These are phyloP conservation scores for Anoura caudifer DNA, from an alignment of 2,113 vertebrate genomes.

Conservation along the genomic window DNA sequence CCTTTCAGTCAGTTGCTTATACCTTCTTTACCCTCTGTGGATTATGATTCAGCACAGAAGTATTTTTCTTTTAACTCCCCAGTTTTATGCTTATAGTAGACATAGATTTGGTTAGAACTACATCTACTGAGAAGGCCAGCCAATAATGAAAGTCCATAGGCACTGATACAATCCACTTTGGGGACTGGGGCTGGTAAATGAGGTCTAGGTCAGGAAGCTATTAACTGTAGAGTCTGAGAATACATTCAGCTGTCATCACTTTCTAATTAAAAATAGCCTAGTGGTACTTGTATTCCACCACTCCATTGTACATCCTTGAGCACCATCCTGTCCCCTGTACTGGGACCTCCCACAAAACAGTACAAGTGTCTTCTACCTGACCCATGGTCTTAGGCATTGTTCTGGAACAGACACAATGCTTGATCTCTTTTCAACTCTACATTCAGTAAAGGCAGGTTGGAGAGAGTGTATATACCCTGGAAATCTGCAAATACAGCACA, in stretches of 20 bases:
- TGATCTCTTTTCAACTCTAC: neutral
- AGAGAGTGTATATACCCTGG: neutral
- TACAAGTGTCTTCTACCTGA: neutral
- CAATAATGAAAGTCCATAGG: constrained; percentile 65
- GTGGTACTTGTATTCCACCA: constrained; percentile 65
- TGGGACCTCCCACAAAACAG: neutral
- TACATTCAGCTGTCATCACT: constrained; percentile 81
- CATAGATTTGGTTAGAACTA: constrained; percentile 64
- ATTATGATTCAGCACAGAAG: constrained; percentile 47
- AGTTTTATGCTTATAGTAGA: constrained; percentile 58
- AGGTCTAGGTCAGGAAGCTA: constrained; percentile 78
- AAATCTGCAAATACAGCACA: neutral
- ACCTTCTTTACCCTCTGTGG: neutral
- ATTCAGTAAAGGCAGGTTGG: neutral
- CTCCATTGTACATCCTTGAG: constrained; percentile 45
- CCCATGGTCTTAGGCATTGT: neutral
- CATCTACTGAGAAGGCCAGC: constrained; percentile 59
- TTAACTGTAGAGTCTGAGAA: constrained; percentile 77
- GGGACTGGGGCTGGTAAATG: constrained; percentile 56
- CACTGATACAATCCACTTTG: constrained; percentile 35
- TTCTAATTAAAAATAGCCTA: constrained; percentile 82
- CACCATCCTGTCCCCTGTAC: neutral
- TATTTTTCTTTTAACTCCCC: constrained; percentile 34
- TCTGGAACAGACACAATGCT: neutral
- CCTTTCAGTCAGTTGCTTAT: constrained; percentile 59